These are phyloP conservation scores for Cynopterus brachyotis DNA, from an alignment of 2,113 vertebrate genomes.

Conservation along the genomic window DNA sequence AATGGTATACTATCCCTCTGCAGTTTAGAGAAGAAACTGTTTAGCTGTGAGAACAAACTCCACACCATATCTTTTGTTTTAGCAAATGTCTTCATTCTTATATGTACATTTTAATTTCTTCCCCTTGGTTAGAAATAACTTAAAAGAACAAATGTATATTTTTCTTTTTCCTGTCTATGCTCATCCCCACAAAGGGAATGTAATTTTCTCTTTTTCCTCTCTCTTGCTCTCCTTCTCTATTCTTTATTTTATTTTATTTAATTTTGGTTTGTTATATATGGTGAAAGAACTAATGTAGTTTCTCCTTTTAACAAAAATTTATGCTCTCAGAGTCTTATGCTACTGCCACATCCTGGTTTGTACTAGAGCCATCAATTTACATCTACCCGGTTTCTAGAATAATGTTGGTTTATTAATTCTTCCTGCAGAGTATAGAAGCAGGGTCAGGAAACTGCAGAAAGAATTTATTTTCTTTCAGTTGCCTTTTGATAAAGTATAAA, in stretches of 20 bases:
- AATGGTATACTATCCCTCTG: neutral
- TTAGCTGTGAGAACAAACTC: neutral
- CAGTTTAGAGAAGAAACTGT: slow-evolving; percentile 15
- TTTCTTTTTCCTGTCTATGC: neutral
- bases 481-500: slow-evolving; percentile 63
- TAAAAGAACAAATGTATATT: slow-evolving; percentile 27
- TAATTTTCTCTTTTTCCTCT: slow-evolving; percentile 19
- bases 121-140: slow-evolving; percentile 10
- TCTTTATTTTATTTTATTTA: neutral
- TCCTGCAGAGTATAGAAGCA: slow-evolving; percentile 44
- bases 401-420: slow-evolving; percentile 72
- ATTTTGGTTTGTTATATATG: slow-evolving; percentile 23
- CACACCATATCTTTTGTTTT: neutral
- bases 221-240: no score
- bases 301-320: slow-evolving; percentile 41
- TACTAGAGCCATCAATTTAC: slow-evolving; percentile 46
- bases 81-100: slow-evolving; percentile 1
- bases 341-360: slow-evolving; percentile 28
- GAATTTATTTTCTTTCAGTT: slow-evolving; percentile 66
- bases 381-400: slow-evolving; percentile 47
- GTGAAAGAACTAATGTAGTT: slow-evolving; percentile 58
- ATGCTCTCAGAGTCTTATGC: slow-evolving; percentile 45
- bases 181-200: neutral
- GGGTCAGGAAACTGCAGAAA: neutral
- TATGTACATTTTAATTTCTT: neutral